These are phyloP conservation scores for Acanthopagrus latus DNA, from an alignment of 2,797 vertebrate species.

Conservation along the genomic window DNA sequence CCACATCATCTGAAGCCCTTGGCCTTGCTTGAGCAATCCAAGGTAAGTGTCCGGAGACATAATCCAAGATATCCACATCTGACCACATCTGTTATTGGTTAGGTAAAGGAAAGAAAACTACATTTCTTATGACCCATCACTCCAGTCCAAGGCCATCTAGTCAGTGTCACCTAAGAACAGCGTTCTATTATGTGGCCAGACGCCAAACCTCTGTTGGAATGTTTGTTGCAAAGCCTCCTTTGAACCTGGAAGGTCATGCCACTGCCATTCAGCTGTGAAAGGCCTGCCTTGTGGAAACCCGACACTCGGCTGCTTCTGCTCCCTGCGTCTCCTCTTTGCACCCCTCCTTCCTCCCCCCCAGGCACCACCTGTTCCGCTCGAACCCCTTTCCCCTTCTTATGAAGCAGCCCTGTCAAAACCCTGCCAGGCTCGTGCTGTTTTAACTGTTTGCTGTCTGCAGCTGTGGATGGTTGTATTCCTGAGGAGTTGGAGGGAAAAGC, in stretches of 20 bases:
- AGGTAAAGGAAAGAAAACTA: slow-evolving; percentile 1
- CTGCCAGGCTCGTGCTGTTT: slow-evolving; percentile 38
- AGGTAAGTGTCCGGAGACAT: slow-evolving; percentile 70
- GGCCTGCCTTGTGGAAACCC: slow-evolving; percentile 69
- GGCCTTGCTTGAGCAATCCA: slow-evolving; percentile 81
- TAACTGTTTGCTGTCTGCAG: slow-evolving; percentile 50
- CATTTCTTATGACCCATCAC: slow-evolving; percentile 9
- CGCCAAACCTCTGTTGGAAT: slow-evolving; percentile 64
- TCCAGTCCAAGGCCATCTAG: slow-evolving; percentile 18
- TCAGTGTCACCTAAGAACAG: slow-evolving; percentile 49
- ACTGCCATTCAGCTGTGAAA: slow-evolving; percentile 70
- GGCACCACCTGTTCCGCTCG: slow-evolving; percentile 75
- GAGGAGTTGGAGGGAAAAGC: slow-evolving; percentile 13
- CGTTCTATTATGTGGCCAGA: slow-evolving; percentile 35
- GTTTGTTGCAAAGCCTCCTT: slow-evolving; percentile 67
- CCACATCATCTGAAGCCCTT: slow-evolving; percentile 66
- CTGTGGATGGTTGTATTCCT: slow-evolving; percentile 31
- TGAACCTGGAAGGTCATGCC: slow-evolving; percentile 81
- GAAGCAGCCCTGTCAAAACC: slow-evolving; percentile 58
- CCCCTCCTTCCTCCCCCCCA: slow-evolving; percentile 35
- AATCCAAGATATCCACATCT: slow-evolving; percentile 16
- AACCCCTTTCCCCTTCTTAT: slow-evolving; percentile 57
- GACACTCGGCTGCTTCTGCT: slow-evolving; percentile 73
- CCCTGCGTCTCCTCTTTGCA: slow-evolving; percentile 46
- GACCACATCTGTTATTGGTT: slow-evolving; percentile 16